phyloP scores from a whole-genome alignment of 2,888 invertebrate genomes.

The Perizoma flavofasciatum region DNA sequence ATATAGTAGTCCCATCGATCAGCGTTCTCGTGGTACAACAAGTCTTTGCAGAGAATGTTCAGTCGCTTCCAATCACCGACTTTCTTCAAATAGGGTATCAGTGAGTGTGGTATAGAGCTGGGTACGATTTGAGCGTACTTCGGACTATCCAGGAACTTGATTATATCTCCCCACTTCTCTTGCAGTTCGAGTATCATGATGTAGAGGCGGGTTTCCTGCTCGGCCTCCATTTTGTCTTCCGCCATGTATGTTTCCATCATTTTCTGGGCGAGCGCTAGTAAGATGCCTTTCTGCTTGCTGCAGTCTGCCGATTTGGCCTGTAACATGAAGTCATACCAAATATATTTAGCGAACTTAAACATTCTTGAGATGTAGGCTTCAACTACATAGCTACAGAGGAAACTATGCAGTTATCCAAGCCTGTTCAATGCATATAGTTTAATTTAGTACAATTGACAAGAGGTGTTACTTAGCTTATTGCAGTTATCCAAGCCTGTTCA shows the following conservation, averaged over 20 bases:
- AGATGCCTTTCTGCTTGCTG: conserved; percentile 85
- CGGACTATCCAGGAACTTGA: conserved; percentile 91
- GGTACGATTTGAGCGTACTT: conserved; percentile 88
- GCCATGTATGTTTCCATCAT: conserved; percentile 96
- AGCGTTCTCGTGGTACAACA: conserved; percentile 87
- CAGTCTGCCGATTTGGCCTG: conserved; percentile 78
- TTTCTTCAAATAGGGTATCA: conserved; percentile 89
- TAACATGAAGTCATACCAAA: not conserved
- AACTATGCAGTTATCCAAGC: too few relatives aligned
- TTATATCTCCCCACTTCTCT: conserved; percentile 91
- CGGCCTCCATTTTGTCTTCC: conserved; percentile 95
- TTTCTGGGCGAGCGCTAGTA: conserved; percentile 94
- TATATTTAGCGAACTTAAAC: not conserved
- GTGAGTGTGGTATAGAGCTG: conserved; percentile 87
- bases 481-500: too few relatives aligned
- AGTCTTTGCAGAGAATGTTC: conserved; percentile 88
- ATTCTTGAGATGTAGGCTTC: not conserved
- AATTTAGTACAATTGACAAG: too few relatives aligned
- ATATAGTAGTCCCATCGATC: conserved; percentile 90
- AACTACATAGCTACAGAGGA: too few relatives aligned
- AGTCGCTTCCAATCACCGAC: conserved; percentile 90
- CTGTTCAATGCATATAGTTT: too few relatives aligned
- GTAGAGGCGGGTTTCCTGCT: conserved; percentile 96
- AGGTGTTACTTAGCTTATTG: too few relatives aligned
- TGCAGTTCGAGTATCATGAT: conserved; percentile 91